Base-by-base conservation (phyloP, 2,888 invertebrate genomes). In the Brenthis hecate region DNA sequence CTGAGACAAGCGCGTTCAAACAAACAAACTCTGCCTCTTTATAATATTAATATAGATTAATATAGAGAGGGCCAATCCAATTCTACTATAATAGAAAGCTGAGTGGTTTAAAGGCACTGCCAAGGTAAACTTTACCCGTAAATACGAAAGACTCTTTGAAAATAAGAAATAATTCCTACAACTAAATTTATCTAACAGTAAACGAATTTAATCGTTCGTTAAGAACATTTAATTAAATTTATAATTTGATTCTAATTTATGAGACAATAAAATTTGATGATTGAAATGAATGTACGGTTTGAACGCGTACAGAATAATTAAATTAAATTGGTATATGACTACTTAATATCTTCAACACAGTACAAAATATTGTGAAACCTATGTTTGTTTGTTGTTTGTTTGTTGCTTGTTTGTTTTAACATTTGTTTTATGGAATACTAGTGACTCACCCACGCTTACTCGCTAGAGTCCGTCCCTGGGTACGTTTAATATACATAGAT, bases 71-170 rank as follows among this genome's bases (percentile, higher is more conserved):
- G 69, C 23, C 66, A 47, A 72, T 68, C 67, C 67, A 70, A 68
- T 47, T 72, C 66, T 66, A 68, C 67, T 47, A 70, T 72, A 65
- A 73, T 61, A 70, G 61, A 61, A 53, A 69, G 50, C 54, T 58
- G 62, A 71, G 54, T 65, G 65, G 69, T 68, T 71, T 56, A 71
- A 71, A 66, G 56, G 36, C 60, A 70, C 47, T 72, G 69, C 67
- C 61, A 72, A 72, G 61, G 65, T 51, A 65, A 71, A 69, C 54
- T 43, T 23, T 19, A 67, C 47, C n/a, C 5, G 36, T 36, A 36
- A 36, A 36, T 36, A 36, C 6, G 8, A 28, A 28, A 43, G 36
- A 43, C 11, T 43, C 36, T 36, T 36, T 43, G 36, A 43, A 43
- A 43, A 14, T 55, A 48, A 13, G 13, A 54, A 57, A 57, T 64